Evolutionary conservation across 2,888 invertebrate species (phyloP).

Genomic region (Reticulitermes lucifugus): DNA sequence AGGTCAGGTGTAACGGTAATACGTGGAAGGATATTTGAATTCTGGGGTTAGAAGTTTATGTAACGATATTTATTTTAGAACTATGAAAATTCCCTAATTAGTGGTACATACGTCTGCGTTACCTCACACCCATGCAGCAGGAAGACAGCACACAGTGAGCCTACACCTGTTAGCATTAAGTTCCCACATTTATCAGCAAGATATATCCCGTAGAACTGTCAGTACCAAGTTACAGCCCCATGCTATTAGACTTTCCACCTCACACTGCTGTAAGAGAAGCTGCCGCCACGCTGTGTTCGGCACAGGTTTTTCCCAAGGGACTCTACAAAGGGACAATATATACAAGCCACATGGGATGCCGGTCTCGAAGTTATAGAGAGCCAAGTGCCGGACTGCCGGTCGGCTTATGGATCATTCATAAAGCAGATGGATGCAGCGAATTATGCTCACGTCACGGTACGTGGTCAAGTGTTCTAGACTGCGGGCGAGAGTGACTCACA

Average conservation of each 20-base stretch:
- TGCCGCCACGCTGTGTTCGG: not conserved
- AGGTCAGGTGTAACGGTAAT: no score
- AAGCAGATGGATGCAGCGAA: constrained; percentile 20
- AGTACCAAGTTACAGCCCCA: not conserved
- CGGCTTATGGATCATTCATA: constrained; percentile 34
- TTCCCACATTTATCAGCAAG: not conserved
- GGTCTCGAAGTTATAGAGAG: not conserved
- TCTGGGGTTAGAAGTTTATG: no score
- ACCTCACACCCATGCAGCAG: no score
- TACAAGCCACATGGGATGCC: not conserved
- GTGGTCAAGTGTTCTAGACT: not conserved
- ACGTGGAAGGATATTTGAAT: no score
- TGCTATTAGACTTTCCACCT: not conserved
- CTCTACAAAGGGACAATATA: not conserved
- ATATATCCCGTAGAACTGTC: not conserved
- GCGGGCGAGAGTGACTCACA: not conserved
- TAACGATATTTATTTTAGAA: no score
- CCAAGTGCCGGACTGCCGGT: not conserved
- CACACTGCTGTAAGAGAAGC: not conserved
- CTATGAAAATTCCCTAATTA: no score
- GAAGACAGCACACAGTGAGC: no score
- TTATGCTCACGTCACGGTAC: constrained; percentile 11
- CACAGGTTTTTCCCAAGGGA: not conserved
- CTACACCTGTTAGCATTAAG: not conserved
- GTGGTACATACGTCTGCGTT: no score